These are phyloP conservation scores for Ochropacha duplaris DNA, from an alignment of 2,888 invertebrate species.

Conservation along the genomic window DNA sequence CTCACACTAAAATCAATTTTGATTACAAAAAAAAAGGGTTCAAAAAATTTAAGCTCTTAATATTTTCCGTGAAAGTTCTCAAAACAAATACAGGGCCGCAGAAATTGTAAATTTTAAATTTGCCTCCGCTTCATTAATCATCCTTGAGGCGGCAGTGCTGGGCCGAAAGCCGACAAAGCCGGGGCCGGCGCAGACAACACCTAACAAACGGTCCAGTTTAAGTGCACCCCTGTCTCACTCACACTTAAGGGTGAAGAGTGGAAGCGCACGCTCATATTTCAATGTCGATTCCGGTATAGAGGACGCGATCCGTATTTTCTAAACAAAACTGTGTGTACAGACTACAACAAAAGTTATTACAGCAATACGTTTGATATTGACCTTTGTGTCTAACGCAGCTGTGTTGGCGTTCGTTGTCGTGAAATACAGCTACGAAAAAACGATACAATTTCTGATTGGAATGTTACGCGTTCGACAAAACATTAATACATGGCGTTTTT, in stretches of 20 bases:
- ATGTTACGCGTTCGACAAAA: background rate
- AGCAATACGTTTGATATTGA: constrained; percentile 2
- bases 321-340: constrained; percentile 42
- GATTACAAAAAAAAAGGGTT: background rate
- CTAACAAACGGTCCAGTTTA: constrained; percentile 59
- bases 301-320: constrained; percentile 57
- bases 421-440: background rate
- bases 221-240: constrained; percentile 41
- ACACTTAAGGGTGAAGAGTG: constrained; percentile 29
- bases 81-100: constrained; percentile 20
- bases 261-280: constrained; percentile 52
- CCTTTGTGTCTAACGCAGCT: background rate
- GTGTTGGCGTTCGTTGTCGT: background rate
- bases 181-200: constrained; percentile 54
- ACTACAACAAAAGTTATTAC: constrained; percentile 1
- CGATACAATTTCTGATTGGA: background rate
- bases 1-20: background rate
- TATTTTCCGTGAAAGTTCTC: constrained; percentile 4
- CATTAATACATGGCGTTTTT: background rate
- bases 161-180: constrained; percentile 53
- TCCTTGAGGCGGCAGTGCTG: constrained; percentile 45
- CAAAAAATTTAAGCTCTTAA: background rate
- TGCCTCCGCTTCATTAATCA: constrained; percentile 59
- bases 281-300: constrained; percentile 59
- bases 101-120: constrained; percentile 56